Evolutionary conservation across 2,888 invertebrate genomes (phyloP).

Genomic region (Apodemia zela): DNA sequence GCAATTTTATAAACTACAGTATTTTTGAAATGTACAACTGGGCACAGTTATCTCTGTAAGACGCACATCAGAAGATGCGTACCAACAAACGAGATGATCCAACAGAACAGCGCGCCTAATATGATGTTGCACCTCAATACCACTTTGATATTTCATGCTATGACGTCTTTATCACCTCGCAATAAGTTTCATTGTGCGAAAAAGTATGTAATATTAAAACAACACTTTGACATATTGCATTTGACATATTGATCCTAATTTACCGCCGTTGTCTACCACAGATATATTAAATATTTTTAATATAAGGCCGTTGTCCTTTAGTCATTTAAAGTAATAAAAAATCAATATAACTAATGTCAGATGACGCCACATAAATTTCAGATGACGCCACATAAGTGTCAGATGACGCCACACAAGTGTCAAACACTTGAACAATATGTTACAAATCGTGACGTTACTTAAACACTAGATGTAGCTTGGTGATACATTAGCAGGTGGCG

Average conservation of each 20-base stretch:
- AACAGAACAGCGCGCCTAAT: not conserved
- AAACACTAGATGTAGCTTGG: constrained; percentile 14
- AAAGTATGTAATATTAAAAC: not conserved
- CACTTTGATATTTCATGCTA: not conserved
- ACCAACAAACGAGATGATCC: not conserved
- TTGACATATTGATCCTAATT: too few species aligned
- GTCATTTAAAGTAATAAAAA: not conserved
- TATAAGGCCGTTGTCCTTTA: too few species aligned
- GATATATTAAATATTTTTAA: too few species aligned
- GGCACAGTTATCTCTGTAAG: too few species aligned
- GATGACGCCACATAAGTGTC: not conserved
- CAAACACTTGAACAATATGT: constrained; percentile 13
- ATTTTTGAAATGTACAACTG: too few species aligned
- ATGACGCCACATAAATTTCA: not conserved
- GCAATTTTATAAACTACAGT: too few species aligned
- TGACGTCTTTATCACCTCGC: not conserved
- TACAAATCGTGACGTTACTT: constrained; percentile 5
- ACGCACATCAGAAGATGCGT: too few species aligned
- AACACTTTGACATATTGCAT: not conserved
- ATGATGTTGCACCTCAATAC: not conserved
- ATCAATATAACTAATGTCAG: constrained; percentile 17
- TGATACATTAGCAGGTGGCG: constrained; percentile 15
- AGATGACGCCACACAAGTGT: constrained; percentile 3
- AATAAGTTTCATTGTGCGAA: not conserved
- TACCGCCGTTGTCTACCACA: too few species aligned